Evolutionary conservation across 2,888 invertebrate species (phyloP), one percentile per base, ranked within the genome.

Genomic region (Rhamphomyia laevipes): DNA sequence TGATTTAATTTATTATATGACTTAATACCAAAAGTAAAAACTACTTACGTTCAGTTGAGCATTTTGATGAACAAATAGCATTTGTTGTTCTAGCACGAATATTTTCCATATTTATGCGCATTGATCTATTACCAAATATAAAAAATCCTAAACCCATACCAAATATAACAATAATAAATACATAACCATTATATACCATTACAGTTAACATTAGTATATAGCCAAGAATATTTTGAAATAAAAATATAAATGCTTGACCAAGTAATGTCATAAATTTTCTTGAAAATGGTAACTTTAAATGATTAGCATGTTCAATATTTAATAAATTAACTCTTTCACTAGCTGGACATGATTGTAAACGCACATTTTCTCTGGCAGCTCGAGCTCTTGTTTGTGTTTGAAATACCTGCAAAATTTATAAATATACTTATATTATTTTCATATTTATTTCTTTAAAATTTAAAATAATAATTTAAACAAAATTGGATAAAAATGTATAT

Each of bases 161-260:
- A 48, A 81, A 66, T 5, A 80, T 73, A 46, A 83, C 75, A 12
- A 82, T 76, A 45, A 83, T 69, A 51, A 78, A 72, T 48, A 85
- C 67, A 60, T 83, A 82, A 23, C 76, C 80, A 67, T 84, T 84
- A 68, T 78, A 85, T 13, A 80, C 65, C 85, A 85, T 85, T n/a
- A 84, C 80, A 23, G 77, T 75, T 55, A 85, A 64, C 84, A 85
- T 85, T 23, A 85, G 71, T 46, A 84, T 63, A 66, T 84, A 84
- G 23, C 82, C 81, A 43, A 83, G 71, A 53, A 74, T 69, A 59
- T 76, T 78, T 62, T 79, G 56, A 41, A 58, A 56, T n/a, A 57
- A 44, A 51, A 61, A 61, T n/a, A 59, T 48, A 7, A 49, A 41
- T n/a, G 57, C 53, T 49, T 61, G 60, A 3, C 46, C 44, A 5